Conservation (phyloP, 2,113 vertebrate genomes). For the Oncorhynchus keta region DNA sequence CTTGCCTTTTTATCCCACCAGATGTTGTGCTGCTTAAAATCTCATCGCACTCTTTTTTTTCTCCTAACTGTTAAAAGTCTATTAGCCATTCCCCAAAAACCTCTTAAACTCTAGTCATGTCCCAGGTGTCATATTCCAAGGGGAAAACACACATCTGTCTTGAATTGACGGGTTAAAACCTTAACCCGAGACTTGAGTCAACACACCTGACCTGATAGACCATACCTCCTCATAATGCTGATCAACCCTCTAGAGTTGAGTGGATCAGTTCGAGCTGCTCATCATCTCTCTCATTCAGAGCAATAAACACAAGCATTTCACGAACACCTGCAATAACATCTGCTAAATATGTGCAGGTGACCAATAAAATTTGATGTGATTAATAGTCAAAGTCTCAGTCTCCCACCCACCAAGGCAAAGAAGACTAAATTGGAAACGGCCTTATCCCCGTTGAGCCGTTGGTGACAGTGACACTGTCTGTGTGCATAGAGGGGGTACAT, state of each 20-base stretch:
- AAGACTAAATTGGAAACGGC: neutral
- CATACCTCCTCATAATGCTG: neutral
- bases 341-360: no score
- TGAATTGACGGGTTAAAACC: slow-evolving; percentile 14
- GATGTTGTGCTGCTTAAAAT: slow-evolving; percentile 77
- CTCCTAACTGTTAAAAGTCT: slow-evolving; percentile 64
- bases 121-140: neutral
- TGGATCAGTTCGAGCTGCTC: no score
- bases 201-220: neutral
- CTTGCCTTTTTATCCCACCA: slow-evolving; percentile 74
- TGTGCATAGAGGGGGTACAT: neutral
- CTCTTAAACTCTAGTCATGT: slow-evolving; percentile 25
- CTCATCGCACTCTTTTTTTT: slow-evolving; percentile 61
- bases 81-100: slow-evolving; percentile 67
- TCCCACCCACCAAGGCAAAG: no score
- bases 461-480: neutral
- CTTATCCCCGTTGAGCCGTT: neutral
- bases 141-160: slow-evolving; percentile 43
- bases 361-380: no score
- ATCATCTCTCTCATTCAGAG: no score
- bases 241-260: no score
- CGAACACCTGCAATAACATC: no score
- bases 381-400: no score
- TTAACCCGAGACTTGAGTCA: neutral
- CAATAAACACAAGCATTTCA: no score